phyloP scores from a whole-genome alignment of 2,888 invertebrate species.

The Drosophila fungiperda region DNA sequence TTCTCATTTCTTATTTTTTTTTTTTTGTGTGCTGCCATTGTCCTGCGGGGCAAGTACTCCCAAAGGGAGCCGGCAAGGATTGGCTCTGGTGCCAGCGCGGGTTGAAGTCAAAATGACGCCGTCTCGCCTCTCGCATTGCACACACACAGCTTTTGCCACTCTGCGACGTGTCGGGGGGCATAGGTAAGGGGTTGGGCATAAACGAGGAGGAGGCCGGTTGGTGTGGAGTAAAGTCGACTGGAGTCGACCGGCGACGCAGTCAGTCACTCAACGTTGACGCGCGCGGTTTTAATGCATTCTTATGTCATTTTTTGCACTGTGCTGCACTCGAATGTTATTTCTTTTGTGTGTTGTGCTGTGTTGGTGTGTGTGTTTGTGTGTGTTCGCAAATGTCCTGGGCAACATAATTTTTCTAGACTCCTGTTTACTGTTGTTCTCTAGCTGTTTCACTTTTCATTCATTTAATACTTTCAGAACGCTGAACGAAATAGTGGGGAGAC shows the following conservation, averaged over 20 bases:
- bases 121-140: slow-evolving; percentile 78
- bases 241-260: slow-evolving; percentile 49
- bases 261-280: slow-evolving; percentile 81
- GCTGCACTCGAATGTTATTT: slow-evolving; percentile 75
- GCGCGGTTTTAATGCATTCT: slow-evolving; percentile 79
- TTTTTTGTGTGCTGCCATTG: slow-evolving; percentile 8
- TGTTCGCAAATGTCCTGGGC: slow-evolving; percentile 26
- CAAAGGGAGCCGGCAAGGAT: slow-evolving; percentile 16
- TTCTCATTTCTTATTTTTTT: not conserved
- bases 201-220: not conserved
- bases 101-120: slow-evolving; percentile 77
- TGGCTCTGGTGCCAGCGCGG: slow-evolving; percentile 33
- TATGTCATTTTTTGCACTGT: slow-evolving; percentile 77
- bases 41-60: slow-evolving; percentile 12
- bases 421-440: slow-evolving; percentile 25
- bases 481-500: slow-evolving; percentile 14
- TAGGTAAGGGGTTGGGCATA: not conserved
- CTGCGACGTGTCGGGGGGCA: slow-evolving; percentile 3
- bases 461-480: slow-evolving; percentile 63
- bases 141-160: slow-evolving; percentile 53
- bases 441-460: slow-evolving; percentile 70
- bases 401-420: slow-evolving; percentile 51
- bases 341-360: slow-evolving; percentile 39
- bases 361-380: slow-evolving; percentile 7
- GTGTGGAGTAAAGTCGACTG: slow-evolving; percentile 6